phyloP scores from a whole-genome alignment of 2,113 vertebrate species.

The Macroglossus sobrinus region DNA sequence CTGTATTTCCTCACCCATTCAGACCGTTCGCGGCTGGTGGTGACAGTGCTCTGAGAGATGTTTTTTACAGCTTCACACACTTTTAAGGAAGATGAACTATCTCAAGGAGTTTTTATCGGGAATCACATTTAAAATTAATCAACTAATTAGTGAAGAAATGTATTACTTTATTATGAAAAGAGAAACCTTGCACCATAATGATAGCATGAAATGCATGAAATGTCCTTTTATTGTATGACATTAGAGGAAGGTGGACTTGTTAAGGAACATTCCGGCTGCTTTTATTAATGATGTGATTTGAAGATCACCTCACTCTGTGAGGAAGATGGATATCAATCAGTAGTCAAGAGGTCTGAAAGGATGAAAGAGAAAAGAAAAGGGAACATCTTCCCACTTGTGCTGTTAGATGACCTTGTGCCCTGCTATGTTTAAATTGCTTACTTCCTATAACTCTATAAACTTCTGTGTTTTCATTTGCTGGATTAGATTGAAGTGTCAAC shows the following conservation, averaged over 20 bases:
- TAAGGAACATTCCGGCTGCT: slow-evolving; percentile 64
- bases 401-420: slow-evolving; percentile 85
- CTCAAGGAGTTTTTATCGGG: slow-evolving; percentile 67
- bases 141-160: slow-evolving; percentile 79
- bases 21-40: slow-evolving; percentile 37
- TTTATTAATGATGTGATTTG: slow-evolving; percentile 82
- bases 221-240: slow-evolving; percentile 74
- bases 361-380: slow-evolving; percentile 76
- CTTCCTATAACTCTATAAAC: slow-evolving; percentile 89
- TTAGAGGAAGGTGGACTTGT: slow-evolving; percentile 69
- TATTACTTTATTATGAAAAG: slow-evolving; percentile 75
- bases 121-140: slow-evolving; percentile 74
- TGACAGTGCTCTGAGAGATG: slow-evolving; percentile 60
- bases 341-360: slow-evolving; percentile 74
- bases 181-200: slow-evolving; percentile 60
- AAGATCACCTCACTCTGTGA: slow-evolving; percentile 79
- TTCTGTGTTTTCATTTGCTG: slow-evolving; percentile 89
- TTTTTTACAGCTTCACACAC: slow-evolving; percentile 62
- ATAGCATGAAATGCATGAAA: slow-evolving; percentile 53
- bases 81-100: slow-evolving; percentile 75
- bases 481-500: slow-evolving; percentile 90
- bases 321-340: slow-evolving; percentile 80
- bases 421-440: slow-evolving; percentile 87
- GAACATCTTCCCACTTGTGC: slow-evolving; percentile 80
- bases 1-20: slow-evolving; percentile 40